Percentiles rank a stretch among this genome's conserved stretches.
These are phyloP conservation scores for Drosophila serrata DNA, from an alignment of 1,140 invertebrate genomes.

Conservation along the genomic window DNA sequence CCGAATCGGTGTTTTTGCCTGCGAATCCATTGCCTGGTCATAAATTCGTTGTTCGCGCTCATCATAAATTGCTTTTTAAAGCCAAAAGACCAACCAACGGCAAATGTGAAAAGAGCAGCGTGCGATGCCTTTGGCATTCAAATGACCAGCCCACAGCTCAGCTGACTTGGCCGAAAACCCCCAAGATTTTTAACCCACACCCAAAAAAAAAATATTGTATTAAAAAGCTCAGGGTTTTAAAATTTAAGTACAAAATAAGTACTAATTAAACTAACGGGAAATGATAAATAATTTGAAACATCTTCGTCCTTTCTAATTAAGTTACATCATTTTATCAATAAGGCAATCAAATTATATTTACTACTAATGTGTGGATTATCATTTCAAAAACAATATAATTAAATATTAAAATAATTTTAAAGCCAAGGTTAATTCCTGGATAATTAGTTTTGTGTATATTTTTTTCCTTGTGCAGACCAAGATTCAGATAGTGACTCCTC, in stretches of 20 bases:
- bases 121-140: conserved; percentile 80
- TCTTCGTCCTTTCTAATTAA: too few species aligned
- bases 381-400: too few species aligned
- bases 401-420: neutral
- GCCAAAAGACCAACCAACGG: conserved; percentile 42
- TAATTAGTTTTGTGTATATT: neutral
- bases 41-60: conserved; percentile 75
- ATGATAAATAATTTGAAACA: too few species aligned
- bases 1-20: conserved; percentile 19
- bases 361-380: too few species aligned
- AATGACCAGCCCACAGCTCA: conserved; percentile 59
- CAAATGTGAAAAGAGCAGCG: conserved; percentile 69
- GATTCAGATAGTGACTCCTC: conserved; percentile 1
- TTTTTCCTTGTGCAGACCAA: conserved; percentile 1
- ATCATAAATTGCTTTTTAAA: conserved; percentile 77
- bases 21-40: conserved; percentile 40
- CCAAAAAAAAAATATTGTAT: neutral
- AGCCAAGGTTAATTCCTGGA: too few species aligned
- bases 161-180: conserved; percentile 41
- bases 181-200: conserved; percentile 38
- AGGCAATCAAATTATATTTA: too few species aligned
- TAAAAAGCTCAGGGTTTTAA: too few species aligned
- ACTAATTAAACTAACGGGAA: too few species aligned
- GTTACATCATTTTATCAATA: too few species aligned
- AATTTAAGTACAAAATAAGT: too few species aligned